A percentile compares a stretch with the other conserved stretches of the same genome.
Conservation (phyloP, 2,113 vertebrate species). For the Gymnorhina tibicen region DNA sequence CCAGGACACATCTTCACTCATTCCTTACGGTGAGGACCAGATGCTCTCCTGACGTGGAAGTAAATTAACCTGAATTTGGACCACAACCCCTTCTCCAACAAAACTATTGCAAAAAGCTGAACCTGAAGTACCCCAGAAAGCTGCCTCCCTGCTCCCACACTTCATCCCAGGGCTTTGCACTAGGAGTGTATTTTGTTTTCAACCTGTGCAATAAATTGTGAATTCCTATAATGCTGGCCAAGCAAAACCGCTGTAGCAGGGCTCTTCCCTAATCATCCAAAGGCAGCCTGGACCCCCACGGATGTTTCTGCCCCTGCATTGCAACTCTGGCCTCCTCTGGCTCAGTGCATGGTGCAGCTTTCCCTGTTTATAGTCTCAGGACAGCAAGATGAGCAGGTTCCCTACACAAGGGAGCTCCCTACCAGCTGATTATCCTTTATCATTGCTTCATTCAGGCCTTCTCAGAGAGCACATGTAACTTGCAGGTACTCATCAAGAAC, state of each 20-base stretch:
- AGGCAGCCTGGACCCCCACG: neutral
- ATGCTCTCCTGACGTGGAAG: neutral
- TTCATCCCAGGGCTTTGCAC: neutral
- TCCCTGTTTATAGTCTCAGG: fast-evolving
- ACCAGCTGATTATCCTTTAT: neutral
- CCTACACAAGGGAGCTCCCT: neutral
- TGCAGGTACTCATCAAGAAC: neutral
- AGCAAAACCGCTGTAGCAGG: neutral
- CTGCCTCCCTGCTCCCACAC: neutral
- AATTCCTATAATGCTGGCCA: neutral
- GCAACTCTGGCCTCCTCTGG: neutral
- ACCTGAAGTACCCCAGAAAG: neutral
- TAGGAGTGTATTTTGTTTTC: neutral
- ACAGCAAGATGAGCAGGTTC: neutral
- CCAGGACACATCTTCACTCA: neutral
- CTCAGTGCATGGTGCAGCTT: fast-evolving
- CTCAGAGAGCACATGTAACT: neutral
- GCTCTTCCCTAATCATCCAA: neutral
- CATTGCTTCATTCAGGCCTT: neutral
- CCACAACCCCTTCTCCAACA: neutral
- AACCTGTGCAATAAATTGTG: neutral
- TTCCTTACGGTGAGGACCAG: neutral
- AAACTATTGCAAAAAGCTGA: neutral
- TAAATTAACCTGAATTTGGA: neutral
- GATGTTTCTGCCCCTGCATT: neutral